phyloP scores from a whole-genome alignment of 2,888 invertebrate genomes.

The Zelleria hepariella region DNA sequence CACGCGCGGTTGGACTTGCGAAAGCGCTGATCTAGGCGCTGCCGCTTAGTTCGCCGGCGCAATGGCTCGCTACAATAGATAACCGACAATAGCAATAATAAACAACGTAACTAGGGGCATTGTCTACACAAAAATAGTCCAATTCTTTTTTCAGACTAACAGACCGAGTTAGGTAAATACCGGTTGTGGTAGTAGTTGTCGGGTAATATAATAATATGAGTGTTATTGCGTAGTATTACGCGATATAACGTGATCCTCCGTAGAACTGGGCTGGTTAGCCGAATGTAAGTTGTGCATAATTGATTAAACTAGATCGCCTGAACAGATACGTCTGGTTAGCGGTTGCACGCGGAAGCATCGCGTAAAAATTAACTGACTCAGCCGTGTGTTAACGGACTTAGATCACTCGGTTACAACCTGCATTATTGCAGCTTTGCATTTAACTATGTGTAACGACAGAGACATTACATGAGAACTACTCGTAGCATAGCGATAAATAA shows the following conservation, averaged over 20 bases:
- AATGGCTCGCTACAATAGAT: neutral
- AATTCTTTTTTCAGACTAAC: neutral
- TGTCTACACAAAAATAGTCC: constrained; percentile 2
- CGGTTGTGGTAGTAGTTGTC: neutral
- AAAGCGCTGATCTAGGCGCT: neutral
- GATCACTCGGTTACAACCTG: neutral
- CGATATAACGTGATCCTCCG: neutral
- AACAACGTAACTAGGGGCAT: neutral
- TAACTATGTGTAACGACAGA: neutral
- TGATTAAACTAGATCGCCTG: neutral
- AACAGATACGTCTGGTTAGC: neutral
- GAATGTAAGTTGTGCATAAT: neutral
- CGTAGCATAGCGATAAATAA: neutral
- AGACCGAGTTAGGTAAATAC: neutral
- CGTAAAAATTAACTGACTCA: neutral
- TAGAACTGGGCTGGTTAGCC: neutral
- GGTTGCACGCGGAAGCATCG: neutral
- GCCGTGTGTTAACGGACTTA: neutral
- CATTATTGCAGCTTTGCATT: neutral
- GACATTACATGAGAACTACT: neutral
- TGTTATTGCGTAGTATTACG: neutral
- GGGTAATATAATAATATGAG: neutral
- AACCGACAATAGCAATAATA: neutral
- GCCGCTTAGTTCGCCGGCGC: no score
- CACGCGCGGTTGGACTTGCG: neutral